These are phyloP conservation scores for Siniperca undulata DNA, from an alignment of 2,797 vertebrate species.

Conservation along the genomic window DNA sequence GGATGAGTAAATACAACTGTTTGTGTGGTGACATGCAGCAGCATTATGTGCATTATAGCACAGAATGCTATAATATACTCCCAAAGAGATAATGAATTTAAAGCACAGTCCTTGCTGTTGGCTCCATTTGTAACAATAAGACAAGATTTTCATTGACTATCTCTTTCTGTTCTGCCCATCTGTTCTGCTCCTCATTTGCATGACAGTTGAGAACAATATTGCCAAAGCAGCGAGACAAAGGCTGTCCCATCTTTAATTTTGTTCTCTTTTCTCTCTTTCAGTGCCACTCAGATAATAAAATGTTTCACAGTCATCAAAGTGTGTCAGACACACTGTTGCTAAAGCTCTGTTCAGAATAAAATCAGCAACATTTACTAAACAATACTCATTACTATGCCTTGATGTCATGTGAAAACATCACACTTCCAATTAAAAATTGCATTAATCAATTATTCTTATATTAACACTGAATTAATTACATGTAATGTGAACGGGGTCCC, in stretches of 20 bases:
- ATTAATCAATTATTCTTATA: not conserved
- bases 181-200: conserved; percentile 71
- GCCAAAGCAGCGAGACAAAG: conserved; percentile 65
- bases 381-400: not conserved
- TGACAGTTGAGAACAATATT: conserved; percentile 71
- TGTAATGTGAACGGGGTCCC: not conserved
- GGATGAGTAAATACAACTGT: conserved; percentile 30
- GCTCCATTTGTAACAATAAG: conserved; percentile 36
- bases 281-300: conserved; percentile 51
- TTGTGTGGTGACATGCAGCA: conserved; percentile 13
- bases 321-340: conserved; percentile 23
- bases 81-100: no score
- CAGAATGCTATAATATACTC: not conserved
- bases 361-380: not conserved
- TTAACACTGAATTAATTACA: not conserved
- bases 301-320: conserved; percentile 34
- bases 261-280: conserved; percentile 52
- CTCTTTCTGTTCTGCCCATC: conserved; percentile 33
- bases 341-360: conserved; percentile 23
- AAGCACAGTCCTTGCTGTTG: not conserved
- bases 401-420: not conserved
- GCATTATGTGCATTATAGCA: not conserved
- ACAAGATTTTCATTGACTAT: conserved; percentile 21
- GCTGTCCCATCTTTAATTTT: conserved; percentile 56
- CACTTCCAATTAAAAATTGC: not conserved